phyloP scores from a whole-genome alignment of 2,888 invertebrate genomes.

The Noctua janthe region DNA sequence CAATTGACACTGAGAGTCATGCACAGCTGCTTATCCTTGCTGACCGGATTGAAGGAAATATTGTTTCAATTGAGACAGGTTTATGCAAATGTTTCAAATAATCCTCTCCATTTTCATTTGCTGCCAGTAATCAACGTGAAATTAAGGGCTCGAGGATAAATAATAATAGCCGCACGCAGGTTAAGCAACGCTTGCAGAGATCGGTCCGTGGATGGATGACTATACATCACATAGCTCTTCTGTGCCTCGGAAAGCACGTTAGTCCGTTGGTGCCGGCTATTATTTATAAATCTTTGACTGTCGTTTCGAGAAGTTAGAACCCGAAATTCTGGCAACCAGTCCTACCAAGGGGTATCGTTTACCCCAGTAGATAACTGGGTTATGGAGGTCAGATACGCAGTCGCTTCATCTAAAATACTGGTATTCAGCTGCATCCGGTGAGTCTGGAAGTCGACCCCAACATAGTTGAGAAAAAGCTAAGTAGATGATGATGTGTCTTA shows the following conservation, averaged over 20 bases:
- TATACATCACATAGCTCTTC: background rate
- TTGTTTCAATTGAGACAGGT: background rate
- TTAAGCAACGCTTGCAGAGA: background rate
- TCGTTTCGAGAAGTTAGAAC: background rate
- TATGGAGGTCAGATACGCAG: background rate
- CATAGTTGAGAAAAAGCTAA: background rate
- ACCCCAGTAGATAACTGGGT: background rate
- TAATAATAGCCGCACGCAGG: too few relatives aligned
- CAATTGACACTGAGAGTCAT: constrained; percentile 61
- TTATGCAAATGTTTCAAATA: background rate
- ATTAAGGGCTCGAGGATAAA: background rate
- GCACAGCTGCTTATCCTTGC: constrained; percentile 48
- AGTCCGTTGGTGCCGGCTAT: background rate
- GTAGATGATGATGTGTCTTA: background rate
- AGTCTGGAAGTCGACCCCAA: background rate
- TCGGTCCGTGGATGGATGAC: background rate
- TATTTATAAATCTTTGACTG: background rate
- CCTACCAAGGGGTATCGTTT: background rate
- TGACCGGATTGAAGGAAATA: constrained; percentile 20
- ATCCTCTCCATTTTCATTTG: background rate
- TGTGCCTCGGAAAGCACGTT: background rate
- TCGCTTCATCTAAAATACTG: background rate
- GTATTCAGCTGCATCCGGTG: background rate
- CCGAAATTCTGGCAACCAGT: background rate
- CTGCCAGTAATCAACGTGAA: background rate